Evolutionary conservation across 2,888 invertebrate genomes (phyloP).

Genomic region (Cheilosia scutellata): DNA sequence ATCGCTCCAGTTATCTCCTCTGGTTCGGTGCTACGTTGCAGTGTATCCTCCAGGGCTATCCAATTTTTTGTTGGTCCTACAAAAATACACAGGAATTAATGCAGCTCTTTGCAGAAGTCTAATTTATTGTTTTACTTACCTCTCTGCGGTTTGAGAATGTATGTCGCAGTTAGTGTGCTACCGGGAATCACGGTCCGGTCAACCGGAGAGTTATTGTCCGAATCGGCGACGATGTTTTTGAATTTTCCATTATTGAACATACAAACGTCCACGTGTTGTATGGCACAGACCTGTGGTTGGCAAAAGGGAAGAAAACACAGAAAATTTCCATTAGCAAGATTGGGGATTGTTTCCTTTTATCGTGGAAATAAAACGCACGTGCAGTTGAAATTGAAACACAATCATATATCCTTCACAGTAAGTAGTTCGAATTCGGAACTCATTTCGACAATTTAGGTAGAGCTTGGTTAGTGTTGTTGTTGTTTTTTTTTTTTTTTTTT

Average conservation of each 20-base stretch:
- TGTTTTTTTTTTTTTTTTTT: not conserved
- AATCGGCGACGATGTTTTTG: slow-evolving; percentile 94
- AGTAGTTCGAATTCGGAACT: not conserved
- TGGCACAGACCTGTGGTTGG: slow-evolving; percentile 89
- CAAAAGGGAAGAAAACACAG: not conserved
- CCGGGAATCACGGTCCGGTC: slow-evolving; percentile 86
- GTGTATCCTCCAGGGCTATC: slow-evolving; percentile 95
- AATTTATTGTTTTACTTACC: slow-evolving; percentile 82
- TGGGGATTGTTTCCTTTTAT: slow-evolving; percentile 1
- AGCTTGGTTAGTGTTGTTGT: too few species aligned
- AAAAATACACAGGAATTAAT: slow-evolving; percentile 5
- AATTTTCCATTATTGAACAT: slow-evolving; percentile 98
- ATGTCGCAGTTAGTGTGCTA: slow-evolving; percentile 87
- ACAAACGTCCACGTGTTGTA: slow-evolving; percentile 96
- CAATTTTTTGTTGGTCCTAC: slow-evolving; percentile 93
- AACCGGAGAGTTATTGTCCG: slow-evolving; percentile 84
- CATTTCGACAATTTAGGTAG: too few species aligned
- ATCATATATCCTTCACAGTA: not conserved
- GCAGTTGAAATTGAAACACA: not conserved
- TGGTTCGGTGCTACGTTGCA: slow-evolving; percentile 88
- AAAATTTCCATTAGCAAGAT: slow-evolving; percentile 11
- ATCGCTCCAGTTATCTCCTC: slow-evolving; percentile 84
- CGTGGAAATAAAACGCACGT: slow-evolving; percentile 15
- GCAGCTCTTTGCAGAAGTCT: not conserved
- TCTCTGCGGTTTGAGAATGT: slow-evolving; percentile 88